Conservation (phyloP, 1,140 invertebrate genomes). For the Ips nitidus region DNA sequence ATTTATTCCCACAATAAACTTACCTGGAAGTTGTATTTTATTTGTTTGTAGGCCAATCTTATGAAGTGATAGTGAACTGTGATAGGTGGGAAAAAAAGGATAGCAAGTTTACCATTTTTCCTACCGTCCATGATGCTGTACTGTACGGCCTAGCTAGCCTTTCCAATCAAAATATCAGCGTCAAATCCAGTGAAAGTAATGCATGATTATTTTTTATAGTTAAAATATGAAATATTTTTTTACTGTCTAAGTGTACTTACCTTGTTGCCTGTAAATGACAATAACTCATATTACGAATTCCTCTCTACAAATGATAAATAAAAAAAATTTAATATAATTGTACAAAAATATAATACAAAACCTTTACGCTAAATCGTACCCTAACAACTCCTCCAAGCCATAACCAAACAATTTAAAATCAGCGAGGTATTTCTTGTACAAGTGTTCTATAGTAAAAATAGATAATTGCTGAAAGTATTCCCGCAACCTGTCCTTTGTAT, state of each 20-base stretch:
- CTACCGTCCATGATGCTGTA: slow-evolving; percentile 72
- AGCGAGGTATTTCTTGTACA: slow-evolving; percentile 73
- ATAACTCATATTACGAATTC: too few species aligned
- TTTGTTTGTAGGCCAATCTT: slow-evolving; percentile 58
- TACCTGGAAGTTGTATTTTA: too few species aligned
- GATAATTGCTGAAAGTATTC: slow-evolving; percentile 74
- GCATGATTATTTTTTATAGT: too few species aligned
- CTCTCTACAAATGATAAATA: too few species aligned
- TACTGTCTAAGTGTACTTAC: too few species aligned
- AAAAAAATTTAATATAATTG: too few species aligned
- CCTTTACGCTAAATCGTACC: slow-evolving; percentile 58
- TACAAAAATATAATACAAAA: slow-evolving; percentile 3
- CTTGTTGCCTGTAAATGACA: too few species aligned
- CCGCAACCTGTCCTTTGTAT: slow-evolving; percentile 67
- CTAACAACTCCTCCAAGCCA: slow-evolving; percentile 69
- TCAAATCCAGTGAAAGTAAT: neutral
- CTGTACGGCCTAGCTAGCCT: slow-evolving; percentile 55
- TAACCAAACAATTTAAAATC: slow-evolving; percentile 85
- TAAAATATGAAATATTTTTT: too few species aligned
- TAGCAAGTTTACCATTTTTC: slow-evolving; percentile 62
- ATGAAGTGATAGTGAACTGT: slow-evolving; percentile 65
- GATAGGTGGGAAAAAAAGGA: slow-evolving; percentile 58
- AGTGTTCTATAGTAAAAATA: slow-evolving; percentile 65
- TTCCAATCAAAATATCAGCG: slow-evolving; percentile 11
- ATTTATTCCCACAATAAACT: slow-evolving; percentile 32